Conservation (phyloP, 2,888 invertebrate species). For the Panorpa germanica region DNA sequence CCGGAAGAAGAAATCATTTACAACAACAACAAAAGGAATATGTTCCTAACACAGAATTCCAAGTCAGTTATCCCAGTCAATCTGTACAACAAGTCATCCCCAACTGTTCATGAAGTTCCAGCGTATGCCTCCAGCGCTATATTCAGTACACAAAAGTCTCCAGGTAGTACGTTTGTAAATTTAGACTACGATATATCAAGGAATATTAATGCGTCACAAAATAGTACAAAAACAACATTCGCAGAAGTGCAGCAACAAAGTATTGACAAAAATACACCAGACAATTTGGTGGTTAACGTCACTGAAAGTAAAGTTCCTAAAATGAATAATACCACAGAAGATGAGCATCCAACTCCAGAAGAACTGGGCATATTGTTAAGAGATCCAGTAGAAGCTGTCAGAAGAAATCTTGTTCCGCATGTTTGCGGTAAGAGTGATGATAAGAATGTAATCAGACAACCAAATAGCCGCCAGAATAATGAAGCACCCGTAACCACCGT, state of each 20-base stretch:
- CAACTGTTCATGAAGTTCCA: no score
- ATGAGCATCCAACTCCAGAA: slow-evolving; percentile 18
- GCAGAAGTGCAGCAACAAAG: no score
- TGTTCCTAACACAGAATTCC: slow-evolving; percentile 16
- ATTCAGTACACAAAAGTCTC: no score
- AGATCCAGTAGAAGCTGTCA: slow-evolving; percentile 61
- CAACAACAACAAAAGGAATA: slow-evolving; percentile 22
- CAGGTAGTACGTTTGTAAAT: no score
- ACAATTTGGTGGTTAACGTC: slow-evolving; percentile 13
- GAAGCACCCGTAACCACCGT: slow-evolving; percentile 16
- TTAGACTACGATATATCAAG: no score
- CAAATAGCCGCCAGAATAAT: slow-evolving; percentile 10
- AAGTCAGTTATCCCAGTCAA: slow-evolving; percentile 28
- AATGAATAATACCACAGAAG: no score
- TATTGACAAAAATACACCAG: slow-evolving; percentile 12
- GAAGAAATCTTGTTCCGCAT: slow-evolving; percentile 54
- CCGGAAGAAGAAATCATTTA: slow-evolving; percentile 19
- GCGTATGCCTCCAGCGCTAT: no score
- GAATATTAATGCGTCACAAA: no score
- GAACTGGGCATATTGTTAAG: slow-evolving; percentile 37
- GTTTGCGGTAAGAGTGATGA: slow-evolving; percentile 44
- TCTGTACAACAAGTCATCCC: no score
- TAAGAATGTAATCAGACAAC: slow-evolving; percentile 14
- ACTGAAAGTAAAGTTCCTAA: no score
- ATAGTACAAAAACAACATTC: no score